Conservation (phyloP, 2,797 vertebrate genomes). For the Astyanax mexicanus region DNA sequence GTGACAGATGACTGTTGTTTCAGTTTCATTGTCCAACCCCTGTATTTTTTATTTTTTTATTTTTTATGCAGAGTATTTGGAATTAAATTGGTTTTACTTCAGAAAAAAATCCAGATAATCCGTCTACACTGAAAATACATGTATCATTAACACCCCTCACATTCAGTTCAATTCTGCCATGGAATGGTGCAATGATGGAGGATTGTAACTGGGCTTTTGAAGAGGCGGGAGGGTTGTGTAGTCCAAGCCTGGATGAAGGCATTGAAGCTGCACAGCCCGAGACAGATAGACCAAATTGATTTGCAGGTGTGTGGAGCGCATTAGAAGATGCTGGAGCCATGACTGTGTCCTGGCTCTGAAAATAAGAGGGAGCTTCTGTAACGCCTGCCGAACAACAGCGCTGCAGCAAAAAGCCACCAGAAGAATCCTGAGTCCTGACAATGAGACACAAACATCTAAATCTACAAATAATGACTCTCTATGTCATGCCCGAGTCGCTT, state of each 20-base stretch:
- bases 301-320: conserved; percentile 23
- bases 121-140: too few relatives aligned
- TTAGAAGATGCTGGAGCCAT: conserved; percentile 15
- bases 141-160: too few relatives aligned
- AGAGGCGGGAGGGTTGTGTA: neutral
- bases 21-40: too few relatives aligned
- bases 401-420: conserved; percentile 17
- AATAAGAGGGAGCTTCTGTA: conserved; percentile 11
- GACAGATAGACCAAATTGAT: conserved; percentile 22
- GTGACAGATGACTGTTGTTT: too few relatives aligned
- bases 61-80: too few relatives aligned
- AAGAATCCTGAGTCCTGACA: conserved; percentile 7
- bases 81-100: too few relatives aligned
- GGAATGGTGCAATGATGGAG: conserved; percentile 7
- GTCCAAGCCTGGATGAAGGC: neutral
- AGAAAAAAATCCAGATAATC: too few relatives aligned
- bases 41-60: too few relatives aligned
- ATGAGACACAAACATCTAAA: neutral
- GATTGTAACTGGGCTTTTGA: conserved; percentile 7
- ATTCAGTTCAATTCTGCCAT: conserved; percentile 15
- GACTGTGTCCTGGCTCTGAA: conserved; percentile 7
- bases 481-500: neutral
- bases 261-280: neutral
- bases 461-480: conserved; percentile 22
- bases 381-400: neutral